Evolutionary conservation across 2,888 invertebrate species (phyloP).

Genomic region (Pristionchus mayeri): DNA sequence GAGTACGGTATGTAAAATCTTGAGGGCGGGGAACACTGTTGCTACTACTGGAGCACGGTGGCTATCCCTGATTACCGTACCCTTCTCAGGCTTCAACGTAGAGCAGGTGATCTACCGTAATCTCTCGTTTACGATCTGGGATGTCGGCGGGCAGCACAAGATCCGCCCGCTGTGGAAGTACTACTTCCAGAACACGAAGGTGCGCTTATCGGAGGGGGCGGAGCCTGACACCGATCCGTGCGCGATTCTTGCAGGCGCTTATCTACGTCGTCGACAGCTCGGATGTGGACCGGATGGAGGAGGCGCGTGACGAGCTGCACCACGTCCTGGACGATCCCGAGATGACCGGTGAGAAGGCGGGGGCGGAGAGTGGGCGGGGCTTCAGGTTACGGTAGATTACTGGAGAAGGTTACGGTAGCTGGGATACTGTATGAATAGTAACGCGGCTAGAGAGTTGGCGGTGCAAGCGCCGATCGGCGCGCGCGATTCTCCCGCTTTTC

Average conservation of each 20-base stretch:
- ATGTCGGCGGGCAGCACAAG: constrained; percentile 50
- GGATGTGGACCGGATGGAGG: constrained; percentile 4
- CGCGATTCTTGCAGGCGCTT: constrained; percentile 1
- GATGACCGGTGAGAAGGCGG: constrained; percentile 2
- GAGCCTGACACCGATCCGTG: too few relatives aligned
- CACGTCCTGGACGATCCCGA: constrained; percentile 32
- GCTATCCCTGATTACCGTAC: too few relatives aligned
- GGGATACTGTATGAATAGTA: too few relatives aligned
- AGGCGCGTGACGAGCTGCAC: constrained; percentile 45
- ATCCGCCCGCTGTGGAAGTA: constrained; percentile 50
- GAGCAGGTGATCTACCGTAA: constrained; percentile 41
- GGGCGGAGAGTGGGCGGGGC: not conserved
- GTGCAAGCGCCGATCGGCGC: not conserved
- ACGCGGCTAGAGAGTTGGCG: not conserved
- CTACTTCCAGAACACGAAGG: constrained; percentile 50
- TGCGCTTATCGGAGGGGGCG: too few relatives aligned
- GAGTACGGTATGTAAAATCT: not conserved
- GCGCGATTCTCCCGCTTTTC: not conserved
- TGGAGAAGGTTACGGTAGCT: too few relatives aligned
- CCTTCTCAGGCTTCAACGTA: constrained; percentile 46
- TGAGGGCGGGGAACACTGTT: not conserved
- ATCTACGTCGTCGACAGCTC: constrained; percentile 48
- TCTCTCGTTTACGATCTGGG: constrained; percentile 49
- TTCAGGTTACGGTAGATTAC: too few relatives aligned
- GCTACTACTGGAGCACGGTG: too few relatives aligned